Evolutionary conservation across 2,888 invertebrate species (phyloP).

Genomic region (Venusia cambrica): DNA sequence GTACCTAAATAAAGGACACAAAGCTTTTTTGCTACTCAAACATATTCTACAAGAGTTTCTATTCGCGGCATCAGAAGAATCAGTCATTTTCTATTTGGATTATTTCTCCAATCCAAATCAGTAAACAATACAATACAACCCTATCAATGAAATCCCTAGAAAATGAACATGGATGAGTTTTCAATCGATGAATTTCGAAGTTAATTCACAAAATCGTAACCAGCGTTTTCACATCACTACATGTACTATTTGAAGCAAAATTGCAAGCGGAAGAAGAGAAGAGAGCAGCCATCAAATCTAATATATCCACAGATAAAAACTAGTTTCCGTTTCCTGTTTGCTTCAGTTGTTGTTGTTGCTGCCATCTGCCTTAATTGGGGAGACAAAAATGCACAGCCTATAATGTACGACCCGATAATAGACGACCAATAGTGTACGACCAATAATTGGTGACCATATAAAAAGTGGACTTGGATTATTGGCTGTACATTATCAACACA

Average conservation of each 20-base stretch:
- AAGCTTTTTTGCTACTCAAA: constrained; percentile 61
- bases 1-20: constrained; percentile 71
- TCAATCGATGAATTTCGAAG: constrained; percentile 25
- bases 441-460: too few relatives aligned
- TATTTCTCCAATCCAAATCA: constrained; percentile 26
- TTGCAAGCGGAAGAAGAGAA: constrained; percentile 21
- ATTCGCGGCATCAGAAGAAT: constrained; percentile 50
- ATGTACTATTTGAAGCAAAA: too few relatives aligned
- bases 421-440: too few relatives aligned
- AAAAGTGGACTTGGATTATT: too few relatives aligned
- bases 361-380: too few relatives aligned
- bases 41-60: constrained; percentile 72
- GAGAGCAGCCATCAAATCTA: constrained; percentile 1
- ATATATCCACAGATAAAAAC: constrained; percentile 7
- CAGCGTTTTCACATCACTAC: constrained; percentile 41
- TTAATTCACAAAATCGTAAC: constrained; percentile 22
- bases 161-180: constrained; percentile 22
- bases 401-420: too few relatives aligned
- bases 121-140: constrained; percentile 20
- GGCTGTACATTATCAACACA: too few relatives aligned
- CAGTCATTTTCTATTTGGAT: constrained; percentile 49
- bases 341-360: background rate
- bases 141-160: constrained; percentile 28
- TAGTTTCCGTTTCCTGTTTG: constrained; percentile 15
- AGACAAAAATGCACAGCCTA: too few relatives aligned